Conservation (phyloP, 2,113 vertebrate genomes). For the Eublepharis macularius region DNA sequence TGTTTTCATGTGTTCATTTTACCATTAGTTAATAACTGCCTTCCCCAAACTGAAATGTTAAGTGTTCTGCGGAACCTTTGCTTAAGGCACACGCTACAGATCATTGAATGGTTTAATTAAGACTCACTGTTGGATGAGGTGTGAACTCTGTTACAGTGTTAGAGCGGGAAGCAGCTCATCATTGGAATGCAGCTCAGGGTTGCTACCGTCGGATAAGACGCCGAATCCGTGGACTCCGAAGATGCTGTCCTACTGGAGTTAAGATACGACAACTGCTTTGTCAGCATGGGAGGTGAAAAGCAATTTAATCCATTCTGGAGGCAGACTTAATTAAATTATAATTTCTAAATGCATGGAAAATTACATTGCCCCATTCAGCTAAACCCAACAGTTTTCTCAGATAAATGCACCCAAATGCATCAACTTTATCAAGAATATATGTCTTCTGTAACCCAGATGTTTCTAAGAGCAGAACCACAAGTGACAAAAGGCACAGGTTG, state of each 20-base stretch:
- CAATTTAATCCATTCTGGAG: not conserved
- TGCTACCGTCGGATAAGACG: slow-evolving; percentile 14
- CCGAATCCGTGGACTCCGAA: slow-evolving; percentile 1
- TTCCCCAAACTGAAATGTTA: slow-evolving; percentile 32
- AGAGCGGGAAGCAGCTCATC: slow-evolving; percentile 9
- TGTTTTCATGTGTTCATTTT: slow-evolving; percentile 50
- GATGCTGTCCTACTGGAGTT: not conserved
- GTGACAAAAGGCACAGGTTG: too few species aligned
- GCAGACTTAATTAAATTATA: slow-evolving; percentile 1
- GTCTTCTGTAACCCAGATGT: not conserved
- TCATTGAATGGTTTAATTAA: slow-evolving; percentile 52
- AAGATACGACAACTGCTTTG: not conserved
- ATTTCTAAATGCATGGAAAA: slow-evolving; percentile 19
- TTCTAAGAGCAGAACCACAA: too few species aligned
- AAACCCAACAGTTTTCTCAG: not conserved
- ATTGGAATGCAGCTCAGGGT: not conserved
- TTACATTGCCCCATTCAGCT: not conserved
- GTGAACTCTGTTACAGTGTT: slow-evolving; percentile 18
- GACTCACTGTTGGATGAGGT: slow-evolving; percentile 22
- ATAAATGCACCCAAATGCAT: not conserved
- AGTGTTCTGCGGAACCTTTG: slow-evolving; percentile 36
- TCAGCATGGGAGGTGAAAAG: not conserved
- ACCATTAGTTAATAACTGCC: slow-evolving; percentile 47
- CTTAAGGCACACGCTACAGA: slow-evolving; percentile 33
- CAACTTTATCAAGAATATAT: not conserved